Evolutionary conservation across 2,888 invertebrate genomes (phyloP), one percentile per base, ranked within the genome.

Genomic region (Sesia apiformis): DNA sequence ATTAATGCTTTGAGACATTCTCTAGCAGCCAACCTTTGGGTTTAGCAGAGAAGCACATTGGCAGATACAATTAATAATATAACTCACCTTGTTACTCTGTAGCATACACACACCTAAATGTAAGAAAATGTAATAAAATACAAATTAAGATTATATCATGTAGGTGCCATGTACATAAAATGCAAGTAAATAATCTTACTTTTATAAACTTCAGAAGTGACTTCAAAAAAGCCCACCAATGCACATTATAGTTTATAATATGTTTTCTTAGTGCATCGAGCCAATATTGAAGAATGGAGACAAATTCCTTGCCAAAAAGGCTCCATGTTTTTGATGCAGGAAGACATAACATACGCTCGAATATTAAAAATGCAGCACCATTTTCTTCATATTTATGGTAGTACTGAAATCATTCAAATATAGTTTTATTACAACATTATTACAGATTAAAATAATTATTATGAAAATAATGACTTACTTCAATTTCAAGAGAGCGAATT

Each of bases 141-240:
- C 23, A 23, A 23, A 23, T 23, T 23, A 2, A 23, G 23, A 23
- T 23, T 23, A 23, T 23, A 23, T 23, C 23, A 23, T 23, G n/a
- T n/a, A n/a, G n/a, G n/a, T n/a, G n/a, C n/a, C n/a, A n/a, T n/a
- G 2, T 23, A 23, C 23, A 23, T 23, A 23, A 23, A 23, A 23
- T 23, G 23, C 23, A 42, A 41, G 39, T 39, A 39, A 46, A 5
- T 39, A 39, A 8, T 56, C 52, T 57, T 65, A 84, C 87, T 70
- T 74, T 73, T 38, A 84, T 67, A 60, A 79, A 81, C 42, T 63
- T 65, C 0, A 86, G 63, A 5, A 85, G 57, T 3, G 65, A 40
- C 46, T 71, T 74, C 49, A 84, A 55, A 63, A 86, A 86, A 4
- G 56, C 65, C 85, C 86, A 85, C 85, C 84, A 85, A 53, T 70